Evolutionary conservation across 1,140 invertebrate genomes (phyloP).

Genomic region (Geopemphigus sp.): DNA sequence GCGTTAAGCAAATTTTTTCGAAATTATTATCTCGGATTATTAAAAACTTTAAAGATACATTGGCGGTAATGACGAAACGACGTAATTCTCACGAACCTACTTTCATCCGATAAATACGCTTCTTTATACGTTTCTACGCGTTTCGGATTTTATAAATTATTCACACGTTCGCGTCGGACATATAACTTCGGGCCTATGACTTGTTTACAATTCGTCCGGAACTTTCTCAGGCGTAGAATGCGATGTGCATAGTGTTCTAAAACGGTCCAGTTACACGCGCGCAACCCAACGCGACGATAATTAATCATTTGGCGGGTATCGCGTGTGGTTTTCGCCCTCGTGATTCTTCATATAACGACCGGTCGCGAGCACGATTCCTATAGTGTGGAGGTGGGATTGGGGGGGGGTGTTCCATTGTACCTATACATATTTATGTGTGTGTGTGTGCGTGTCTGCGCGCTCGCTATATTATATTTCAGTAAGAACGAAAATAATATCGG

Average conservation of each 20-base stretch:
- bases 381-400: no score
- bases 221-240: conserved; percentile 18
- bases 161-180: not conserved
- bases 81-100: not conserved
- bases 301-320: conserved; percentile 7
- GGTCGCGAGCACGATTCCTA: not conserved
- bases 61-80: no score
- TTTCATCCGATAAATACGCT: not conserved
- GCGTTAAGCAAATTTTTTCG: no score
- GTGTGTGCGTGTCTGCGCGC: no score
- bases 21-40: no score
- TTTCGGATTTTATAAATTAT: not conserved
- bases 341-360: not conserved
- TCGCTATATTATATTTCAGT: no score
- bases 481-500: no score
- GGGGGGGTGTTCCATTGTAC: no score
- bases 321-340: conserved; percentile 15
- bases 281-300: conserved; percentile 2
- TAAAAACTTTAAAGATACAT: no score
- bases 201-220: not conserved
- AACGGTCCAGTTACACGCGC: conserved; percentile 6
- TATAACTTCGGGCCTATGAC: not conserved
- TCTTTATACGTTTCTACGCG: not conserved
- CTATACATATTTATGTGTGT: no score
- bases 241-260: not conserved